Base-by-base conservation (phyloP, 2,113 vertebrate species). In the Engystomops pustulosus region DNA sequence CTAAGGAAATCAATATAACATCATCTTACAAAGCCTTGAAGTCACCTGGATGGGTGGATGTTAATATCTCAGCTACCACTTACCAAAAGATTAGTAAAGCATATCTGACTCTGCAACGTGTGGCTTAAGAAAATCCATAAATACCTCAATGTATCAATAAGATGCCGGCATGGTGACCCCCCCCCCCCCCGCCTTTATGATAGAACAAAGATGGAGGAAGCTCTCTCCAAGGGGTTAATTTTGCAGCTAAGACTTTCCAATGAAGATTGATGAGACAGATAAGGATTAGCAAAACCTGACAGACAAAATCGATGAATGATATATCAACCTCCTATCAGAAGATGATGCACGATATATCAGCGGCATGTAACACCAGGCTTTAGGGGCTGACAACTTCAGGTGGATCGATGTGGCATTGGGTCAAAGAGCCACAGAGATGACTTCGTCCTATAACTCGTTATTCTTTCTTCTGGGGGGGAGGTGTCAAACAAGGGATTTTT, bases 241-340 rank as follows among this genome's bases (percentile, higher is more conserved):
- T n/a, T 3, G 20, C 75, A 45, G 74, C 49, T 58, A 27, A 85
- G 74, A 44, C 65, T 20, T 55, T 70, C 47, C 70, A 53, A 79
- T 79, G 83, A 58, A 79, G 83, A 79, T 79, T 76, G 82, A 84
- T 79, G 83, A 85, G 83, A 55, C 74, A 85, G 75, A 69, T 85
- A 70, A 53, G 74, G 83, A 79, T 85, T 85, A 79, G 83, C 65
- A 85, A 70, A 85, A 85, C 83, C 18, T 85, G 83, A 79, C 83
- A 85, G 74, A 70, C 75, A 79, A 69, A 85, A 85, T 85, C 83
- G 9, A 85, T 79, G 58, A 36, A 79, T 85, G 83, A 79, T 85
- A 85, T 85, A 85, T 85, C 83, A 79, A 85, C 62, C 65, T 85
- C 75, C 62, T 45, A 85, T 85, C 65, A 70, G 62, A 70, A 70